Base-by-base conservation (phyloP, 2,113 vertebrate genomes). In the Tragulus kanchil region DNA sequence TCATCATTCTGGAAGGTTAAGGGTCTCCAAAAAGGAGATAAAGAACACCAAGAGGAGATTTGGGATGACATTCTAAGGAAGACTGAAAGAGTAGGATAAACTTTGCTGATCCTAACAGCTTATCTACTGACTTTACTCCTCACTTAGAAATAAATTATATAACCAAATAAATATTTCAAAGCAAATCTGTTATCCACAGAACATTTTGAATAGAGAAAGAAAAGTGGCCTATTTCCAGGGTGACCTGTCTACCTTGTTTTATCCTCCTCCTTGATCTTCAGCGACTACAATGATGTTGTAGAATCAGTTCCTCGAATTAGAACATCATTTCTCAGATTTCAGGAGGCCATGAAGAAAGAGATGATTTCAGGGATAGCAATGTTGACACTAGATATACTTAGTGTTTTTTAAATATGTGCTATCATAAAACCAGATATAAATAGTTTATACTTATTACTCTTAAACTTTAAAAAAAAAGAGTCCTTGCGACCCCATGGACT, bases 151-250 rank as follows among this genome's bases (percentile, higher is more conserved):
- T 81, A 91, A 85, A 95, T 58, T 14, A 56, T 82, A 77, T 48
- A 61, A 65, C 21, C 62, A 96, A 96, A 89, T 48, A 93, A 89
- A 62, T 85, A 88, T 48, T 85, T 83, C 75, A 79, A 50, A 79
- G 52, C 5, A 88, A 79, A 73, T 7, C 62, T 56, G 59, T 45
- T 71, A 92, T 92, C 42, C 83, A 25, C 25, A 92, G 61, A 48
- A 83, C 50, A 84, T 26, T 92, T 82, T 87, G 82, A 90, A 73
- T 45, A 85, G 1, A 96, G 36, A 84, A 71, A 61, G 26, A 93
- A 92, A 85, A 25, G 45, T 42, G 58, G 73, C 31, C 64, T 86
- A 69, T 90, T 94, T 94, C 75, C 11, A 52, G 19, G 31, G 3
- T 3, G 58, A 45, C 50, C 54, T 16, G 75, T 31, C 25, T 77